Base-by-base conservation (phyloP, 2,888 invertebrate genomes). In the Sipha maydis region DNA sequence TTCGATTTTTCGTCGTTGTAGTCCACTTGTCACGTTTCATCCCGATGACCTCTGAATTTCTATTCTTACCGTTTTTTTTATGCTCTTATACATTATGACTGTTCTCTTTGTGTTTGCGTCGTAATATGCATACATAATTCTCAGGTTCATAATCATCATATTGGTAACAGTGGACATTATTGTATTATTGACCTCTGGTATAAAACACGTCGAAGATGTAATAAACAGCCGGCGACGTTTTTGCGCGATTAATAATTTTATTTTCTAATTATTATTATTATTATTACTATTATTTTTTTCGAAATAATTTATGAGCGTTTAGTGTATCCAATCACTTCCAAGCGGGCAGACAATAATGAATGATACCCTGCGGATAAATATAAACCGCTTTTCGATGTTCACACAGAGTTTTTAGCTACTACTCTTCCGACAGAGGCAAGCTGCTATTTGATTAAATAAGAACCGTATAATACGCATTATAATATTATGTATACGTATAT, bases 321-420 rank as follows among this genome's bases (percentile, higher is more conserved):
- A 85, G 78, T 54, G n/a, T 48, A 78, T 69, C 69, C 54, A 85
- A 85, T 85, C 85, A 78, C 41, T 77, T 69, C 28, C 69, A 67
- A 85, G 21, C 54, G 21, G 61, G 54, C 48, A 41, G 61, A 77
- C 76, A 41, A 31, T 28, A 75, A 85, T 67, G 84, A 61, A 76
- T 61, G 76, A 77, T 85, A 85, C 85, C 85, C 78, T 31, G 85
- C 85, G 77, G 85, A 48, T 69, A 78, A 54, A 78, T 61, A 85
- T 48, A 85, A 85, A 78, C 85, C 69, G n/a, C 78, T 78, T 69
- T 78, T 77, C 48, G 77, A 79, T 71, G 54, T 69, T 78, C 85
- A 69, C 69, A 54, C 78, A 34, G 78, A 48, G 28, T 85, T 78
- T 85, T 69, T 28, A 34, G 78, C 78, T 85, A 69, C 78, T n/a